A percentile compares a stretch with the other conserved stretches of the same genome.
Evolutionary conservation across 2,797 vertebrate genomes (phyloP).

Genomic region (Carcharodon carcharias): DNA sequence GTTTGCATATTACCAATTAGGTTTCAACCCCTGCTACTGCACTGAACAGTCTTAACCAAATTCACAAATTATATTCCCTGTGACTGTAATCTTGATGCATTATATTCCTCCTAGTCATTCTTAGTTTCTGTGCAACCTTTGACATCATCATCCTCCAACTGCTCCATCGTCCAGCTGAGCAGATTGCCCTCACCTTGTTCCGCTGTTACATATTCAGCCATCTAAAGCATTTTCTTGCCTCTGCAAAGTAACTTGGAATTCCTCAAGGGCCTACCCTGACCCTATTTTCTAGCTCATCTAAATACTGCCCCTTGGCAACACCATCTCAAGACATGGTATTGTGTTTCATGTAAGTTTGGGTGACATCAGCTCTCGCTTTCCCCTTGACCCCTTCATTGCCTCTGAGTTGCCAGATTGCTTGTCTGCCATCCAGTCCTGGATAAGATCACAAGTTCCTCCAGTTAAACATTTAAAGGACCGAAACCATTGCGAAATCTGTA

Average conservation of each 20-base stretch:
- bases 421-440: neutral
- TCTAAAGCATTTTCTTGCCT: neutral
- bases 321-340: neutral
- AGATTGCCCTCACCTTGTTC: neutral
- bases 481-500: neutral
- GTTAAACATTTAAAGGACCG: neutral
- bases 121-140: neutral
- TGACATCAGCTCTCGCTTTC: neutral
- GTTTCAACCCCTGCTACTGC: neutral
- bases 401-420: neutral
- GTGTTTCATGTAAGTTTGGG: neutral
- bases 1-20: neutral
- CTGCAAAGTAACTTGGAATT: neutral
- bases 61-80: neutral
- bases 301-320: neutral
- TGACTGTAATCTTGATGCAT: neutral
- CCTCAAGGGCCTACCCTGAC: neutral
- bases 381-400: neutral
- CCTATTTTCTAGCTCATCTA: neutral
- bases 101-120: neutral
- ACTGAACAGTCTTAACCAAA: neutral
- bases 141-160: neutral
- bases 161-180: neutral
- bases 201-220: too few relatives aligned
- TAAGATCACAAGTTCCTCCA: neutral